Percentiles rank a stretch among this genome's conserved stretches.
Conservation (phyloP, 2,113 vertebrate species). For the Hippocampus guttulatus region DNA sequence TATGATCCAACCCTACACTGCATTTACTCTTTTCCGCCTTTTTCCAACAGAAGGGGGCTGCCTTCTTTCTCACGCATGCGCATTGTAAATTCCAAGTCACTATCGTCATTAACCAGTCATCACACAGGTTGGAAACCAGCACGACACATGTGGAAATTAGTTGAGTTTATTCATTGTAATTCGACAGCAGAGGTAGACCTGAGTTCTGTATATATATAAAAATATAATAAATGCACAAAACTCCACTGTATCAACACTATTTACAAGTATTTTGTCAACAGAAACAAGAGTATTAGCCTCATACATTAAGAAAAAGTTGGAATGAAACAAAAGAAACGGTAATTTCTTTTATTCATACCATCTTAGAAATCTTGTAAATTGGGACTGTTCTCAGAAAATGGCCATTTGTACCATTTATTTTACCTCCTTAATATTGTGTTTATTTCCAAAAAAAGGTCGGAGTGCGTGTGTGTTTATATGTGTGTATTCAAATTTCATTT, state of each 20-base stretch:
- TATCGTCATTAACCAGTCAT: conserved; percentile 15
- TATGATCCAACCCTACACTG: too few relatives aligned
- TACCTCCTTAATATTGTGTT: too few relatives aligned
- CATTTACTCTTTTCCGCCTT: too few relatives aligned
- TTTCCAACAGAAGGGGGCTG: too few relatives aligned
- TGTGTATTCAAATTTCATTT: too few relatives aligned
- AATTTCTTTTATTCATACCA: neutral
- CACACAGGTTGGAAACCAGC: conserved; percentile 21
- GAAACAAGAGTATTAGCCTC: neutral
- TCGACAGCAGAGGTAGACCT: conserved; percentile 58
- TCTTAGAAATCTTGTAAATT: neutral
- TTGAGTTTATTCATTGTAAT: conserved; percentile 19
- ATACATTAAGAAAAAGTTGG: neutral
- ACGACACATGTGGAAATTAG: conserved; percentile 18
- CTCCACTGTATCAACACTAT: conserved; percentile 54
- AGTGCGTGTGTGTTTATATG: too few relatives aligned
- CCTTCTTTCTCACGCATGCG: too few relatives aligned
- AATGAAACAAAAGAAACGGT: neutral
- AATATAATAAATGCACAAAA: conserved; percentile 47
- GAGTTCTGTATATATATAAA: conserved; percentile 43
- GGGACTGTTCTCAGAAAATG: neutral
- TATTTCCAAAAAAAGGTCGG: too few relatives aligned
- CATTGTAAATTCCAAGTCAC: conserved; percentile 20
- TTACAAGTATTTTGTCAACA: conserved; percentile 28
- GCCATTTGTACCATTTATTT: too few relatives aligned